Percentiles rank a stretch among this genome's conserved stretches.
Evolutionary conservation across 2,888 invertebrate species (phyloP).

Genomic region (Tyria jacobaeae): DNA sequence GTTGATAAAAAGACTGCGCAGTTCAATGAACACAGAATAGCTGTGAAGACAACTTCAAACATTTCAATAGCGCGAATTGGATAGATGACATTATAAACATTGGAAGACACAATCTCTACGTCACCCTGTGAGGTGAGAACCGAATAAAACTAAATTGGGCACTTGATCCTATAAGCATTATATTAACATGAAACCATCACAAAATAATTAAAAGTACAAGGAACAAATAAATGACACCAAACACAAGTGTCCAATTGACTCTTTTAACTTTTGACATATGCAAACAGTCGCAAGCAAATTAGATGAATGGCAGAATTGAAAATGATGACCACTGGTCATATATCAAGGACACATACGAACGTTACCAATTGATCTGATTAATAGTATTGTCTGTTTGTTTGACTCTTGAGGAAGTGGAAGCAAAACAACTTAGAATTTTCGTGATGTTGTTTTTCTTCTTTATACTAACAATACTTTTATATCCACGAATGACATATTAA

Average conservation of each 20-base stretch:
- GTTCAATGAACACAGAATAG: no score
- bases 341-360: conserved; percentile 58
- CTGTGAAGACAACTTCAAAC: no score
- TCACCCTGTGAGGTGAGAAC: not conserved
- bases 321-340: conserved; percentile 56
- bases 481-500: no score
- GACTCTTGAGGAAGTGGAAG: conserved; percentile 12
- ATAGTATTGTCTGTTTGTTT: conserved; percentile 21
- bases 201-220: conserved; percentile 32
- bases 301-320: conserved; percentile 57
- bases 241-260: conserved; percentile 51
- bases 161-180: not conserved
- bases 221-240: conserved; percentile 41
- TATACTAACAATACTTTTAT: no score
- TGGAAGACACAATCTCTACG: not conserved
- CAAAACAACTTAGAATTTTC: not conserved
- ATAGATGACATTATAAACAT: not conserved
- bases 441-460: conserved; percentile 35
- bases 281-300: conserved; percentile 62
- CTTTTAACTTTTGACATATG: conserved; percentile 56
- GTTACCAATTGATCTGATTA: conserved; percentile 40
- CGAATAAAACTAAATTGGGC: conserved; percentile 6
- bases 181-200: conserved; percentile 16
- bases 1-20: no score
- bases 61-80: not conserved